phyloP scores from a whole-genome alignment of 2,888 invertebrate species.

The Monopis laevigella region DNA sequence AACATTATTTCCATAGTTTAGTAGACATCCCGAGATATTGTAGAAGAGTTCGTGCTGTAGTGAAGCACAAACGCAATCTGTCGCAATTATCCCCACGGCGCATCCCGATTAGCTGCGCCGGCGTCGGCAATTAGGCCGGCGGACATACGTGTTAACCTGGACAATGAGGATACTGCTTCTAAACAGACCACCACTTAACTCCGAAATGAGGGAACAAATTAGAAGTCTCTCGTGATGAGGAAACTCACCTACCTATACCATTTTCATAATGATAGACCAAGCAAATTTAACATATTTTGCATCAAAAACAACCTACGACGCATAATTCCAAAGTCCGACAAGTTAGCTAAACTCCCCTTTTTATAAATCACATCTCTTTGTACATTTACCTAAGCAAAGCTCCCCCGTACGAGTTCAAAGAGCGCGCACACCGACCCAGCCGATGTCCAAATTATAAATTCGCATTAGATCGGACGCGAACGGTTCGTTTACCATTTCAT shows the following conservation, averaged over 20 bases:
- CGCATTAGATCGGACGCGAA: slow-evolving; percentile 68
- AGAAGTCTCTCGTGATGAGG: slow-evolving; percentile 6
- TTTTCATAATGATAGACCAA: too few species aligned
- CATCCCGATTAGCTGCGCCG: slow-evolving; percentile 62
- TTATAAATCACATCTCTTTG: slow-evolving; percentile 60
- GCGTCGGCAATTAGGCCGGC: slow-evolving; percentile 63
- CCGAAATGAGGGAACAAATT: slow-evolving; percentile 9
- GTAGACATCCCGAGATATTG: too few species aligned
- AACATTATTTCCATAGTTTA: too few species aligned
- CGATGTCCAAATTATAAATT: slow-evolving; percentile 68
- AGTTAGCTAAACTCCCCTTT: slow-evolving; percentile 42
- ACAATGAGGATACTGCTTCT: slow-evolving; percentile 24
- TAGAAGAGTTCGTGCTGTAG: slow-evolving; percentile 10
- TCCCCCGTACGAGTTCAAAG: slow-evolving; percentile 53
- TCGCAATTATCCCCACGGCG: slow-evolving; percentile 60
- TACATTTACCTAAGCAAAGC: slow-evolving; percentile 44
- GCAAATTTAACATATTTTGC: too few species aligned
- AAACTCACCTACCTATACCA: too few species aligned
- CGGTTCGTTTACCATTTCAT: slow-evolving; percentile 68
- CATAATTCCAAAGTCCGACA: too few species aligned
- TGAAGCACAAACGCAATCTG: slow-evolving; percentile 30
- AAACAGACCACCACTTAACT: slow-evolving; percentile 13
- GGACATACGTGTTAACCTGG: slow-evolving; percentile 63
- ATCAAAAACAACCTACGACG: too few species aligned
- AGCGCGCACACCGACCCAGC: slow-evolving; percentile 44